Conservation (phyloP, 2,797 vertebrate species). For the Myotis pilosus region DNA sequence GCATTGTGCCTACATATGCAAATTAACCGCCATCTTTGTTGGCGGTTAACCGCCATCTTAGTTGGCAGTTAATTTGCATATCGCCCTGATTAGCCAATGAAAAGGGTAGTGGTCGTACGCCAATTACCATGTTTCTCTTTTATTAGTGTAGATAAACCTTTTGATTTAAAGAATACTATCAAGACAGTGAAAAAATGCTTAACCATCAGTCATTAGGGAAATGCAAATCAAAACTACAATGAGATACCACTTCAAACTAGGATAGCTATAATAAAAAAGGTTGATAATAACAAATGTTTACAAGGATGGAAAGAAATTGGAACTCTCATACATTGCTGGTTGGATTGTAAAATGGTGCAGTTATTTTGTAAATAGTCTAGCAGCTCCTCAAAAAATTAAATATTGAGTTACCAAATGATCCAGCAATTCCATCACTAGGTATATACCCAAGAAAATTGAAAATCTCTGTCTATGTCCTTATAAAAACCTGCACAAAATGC, state of each 20-base stretch:
- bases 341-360: neutral
- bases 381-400: neutral
- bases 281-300: neutral
- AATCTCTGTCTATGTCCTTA: fast-evolving
- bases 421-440: neutral
- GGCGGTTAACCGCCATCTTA: too few species aligned
- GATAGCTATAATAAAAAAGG: neutral
- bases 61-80: too few species aligned
- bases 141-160: neutral
- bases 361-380: neutral
- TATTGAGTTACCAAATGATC: neutral
- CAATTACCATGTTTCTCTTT: too few species aligned
- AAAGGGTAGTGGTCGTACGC: too few species aligned
- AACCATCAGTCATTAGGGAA: neutral
- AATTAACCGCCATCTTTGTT: too few species aligned
- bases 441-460: neutral
- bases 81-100: too few species aligned
- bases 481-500: neutral
- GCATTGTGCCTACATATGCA: too few species aligned
- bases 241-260: neutral
- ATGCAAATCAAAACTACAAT: neutral
- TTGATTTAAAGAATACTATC: neutral
- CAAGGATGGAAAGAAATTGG: neutral
- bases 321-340: neutral
- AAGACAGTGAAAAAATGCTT: conserved; percentile 1